Evolutionary conservation across 2,888 invertebrate species (phyloP), one percentile per base, ranked within the genome.

Genomic region (Alcis repandata): DNA sequence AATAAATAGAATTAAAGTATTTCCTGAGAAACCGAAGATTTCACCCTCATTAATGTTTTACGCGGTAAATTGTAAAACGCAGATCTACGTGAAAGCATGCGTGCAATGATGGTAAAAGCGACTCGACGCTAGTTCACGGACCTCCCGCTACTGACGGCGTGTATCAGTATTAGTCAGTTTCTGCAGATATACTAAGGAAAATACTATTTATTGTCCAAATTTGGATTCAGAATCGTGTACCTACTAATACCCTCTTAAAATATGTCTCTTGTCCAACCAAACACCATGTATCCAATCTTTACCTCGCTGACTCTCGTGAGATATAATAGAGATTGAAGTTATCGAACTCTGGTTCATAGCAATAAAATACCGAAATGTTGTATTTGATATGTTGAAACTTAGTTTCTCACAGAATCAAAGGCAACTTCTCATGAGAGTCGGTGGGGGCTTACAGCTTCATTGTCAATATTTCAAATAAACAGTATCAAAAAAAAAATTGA

Each of bases 381-480:
- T n/a, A n/a, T 20, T 20, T 10, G 9, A 2, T 17, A 19, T 8
- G 13, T 19, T 36, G 36, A 36, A 17, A 9, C 0, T 41, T 17
- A 17, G 19, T 1, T 9, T 41, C 19, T 7, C 15, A n/a, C 15
- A n/a, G n/a, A n/a, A n/a, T n/a, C n/a, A n/a, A n/a, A n/a, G n/a
- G n/a, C n/a, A n/a, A 43, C 11, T 19, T 43, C 19, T 43, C 43
- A 11, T 20, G 43, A 43, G 11, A 20, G 43, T 43, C 43, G 10
- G 48, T 48, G n/a, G 32, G 7, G 48, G 27, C 9, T 32, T 49
- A 19, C 32, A 41, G 41, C 49, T 51, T 49, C 32, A 58, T 48
- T 49, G 41, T 59, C 59, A 51, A 43, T 52, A 43, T 52, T 59
- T 41, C 43, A 36, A 51, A 51, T 59, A 59, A 51, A 59, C 38